Base-by-base conservation (phyloP, 1,140 invertebrate species). In the Halyomorpha halys region DNA sequence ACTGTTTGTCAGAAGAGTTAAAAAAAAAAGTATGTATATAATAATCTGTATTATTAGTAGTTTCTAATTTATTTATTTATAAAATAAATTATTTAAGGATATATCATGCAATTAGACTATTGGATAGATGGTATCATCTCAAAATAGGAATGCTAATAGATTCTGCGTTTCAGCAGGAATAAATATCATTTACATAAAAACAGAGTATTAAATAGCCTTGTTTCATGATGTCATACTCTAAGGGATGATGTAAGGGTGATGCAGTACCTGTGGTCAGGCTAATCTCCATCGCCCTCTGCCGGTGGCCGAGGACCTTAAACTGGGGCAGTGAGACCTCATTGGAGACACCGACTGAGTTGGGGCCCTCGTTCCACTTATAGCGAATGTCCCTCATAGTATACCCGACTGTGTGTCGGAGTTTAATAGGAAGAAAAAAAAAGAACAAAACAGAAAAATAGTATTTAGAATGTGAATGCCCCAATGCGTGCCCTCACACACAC, bases 341-440 rank as follows among this genome's bases (percentile, higher is more conserved):
- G 75, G 90, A 90, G 68, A 95, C 89, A 72, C 90, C 89, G 72
- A 95, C 91, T 71, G 91, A 92, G 78, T 89, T 87, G 74, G 89
- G 86, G 67, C 90, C 90, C 76, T 91, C 89, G 78, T 91, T 90
- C 91, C 91, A 94, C 78, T 90, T 91, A 84, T 94, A 94, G 72
- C 89, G 85, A 80, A 96, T 95, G 83, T 96, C 92, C 79, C 89
- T 83, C 91, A 94, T 95, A 75, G 91, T 94, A 83, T 94, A 94
- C 80, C 92, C 92, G 84, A 94, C 92, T 95, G 85, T 78, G 47
- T 25, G 19, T 21, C 53, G 23, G 6, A 3, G 8, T 25, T 23
- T 23, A 15, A 56, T 23, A 56, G 23, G 23, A 19, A 56, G 23
- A 56, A 23, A 56, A 56, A 56, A 56, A 56, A 23, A 56, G 2